Evolutionary conservation across 64 coral and sea anemone genomes (phyloP), one percentile per base, ranked within the genome.

Genomic region (Exaiptasia diaphana): DNA sequence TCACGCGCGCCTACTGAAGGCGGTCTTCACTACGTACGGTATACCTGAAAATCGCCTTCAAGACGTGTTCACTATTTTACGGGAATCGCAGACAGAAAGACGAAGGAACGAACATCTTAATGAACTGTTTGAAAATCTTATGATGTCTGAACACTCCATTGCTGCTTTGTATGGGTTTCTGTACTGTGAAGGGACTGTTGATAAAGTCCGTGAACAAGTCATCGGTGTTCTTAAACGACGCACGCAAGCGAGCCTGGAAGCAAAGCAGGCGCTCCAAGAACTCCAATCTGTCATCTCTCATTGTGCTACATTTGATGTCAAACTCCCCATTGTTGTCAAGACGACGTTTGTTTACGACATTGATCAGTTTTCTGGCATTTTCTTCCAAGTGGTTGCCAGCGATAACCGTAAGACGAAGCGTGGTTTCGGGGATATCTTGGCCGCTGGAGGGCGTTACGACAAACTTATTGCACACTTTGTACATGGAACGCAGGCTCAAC

Each of bases 321-420:
- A 64, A 30, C 77, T 89, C 15, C 79, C 73, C 11, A 30, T 99
- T 4, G 69, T 85, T 1, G 72, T 99, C 10, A 84, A 85, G 17
- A 78, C 95, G 0, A 84, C 84, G n/a, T 65, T 99, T 55, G 95
- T 99, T 2, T 99, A 99, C 41, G 85, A 93, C 68, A 89, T 93
- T 49, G 85, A 93, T 38, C 90, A 92, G 79, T 93, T 99, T 57
- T 99, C 95, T 0, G 95, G 95, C 3, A 54, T 92, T 17, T 70
- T 93, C 45, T 99, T 99, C 71, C 95, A 99, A 74, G 91, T 99
- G 70, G 95, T 99, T 9, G 90, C 95, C 28, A 79, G 67, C 0
- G 82, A 99, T 53, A 87, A 85, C 24, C 89, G 94, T 15, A 97
- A 99, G 75, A 76, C 37, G 24, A 99, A 88, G 26, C 88, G 88